Conservation (phyloP, 2,113 vertebrate genomes). For the Gadus chalcogrammus region DNA sequence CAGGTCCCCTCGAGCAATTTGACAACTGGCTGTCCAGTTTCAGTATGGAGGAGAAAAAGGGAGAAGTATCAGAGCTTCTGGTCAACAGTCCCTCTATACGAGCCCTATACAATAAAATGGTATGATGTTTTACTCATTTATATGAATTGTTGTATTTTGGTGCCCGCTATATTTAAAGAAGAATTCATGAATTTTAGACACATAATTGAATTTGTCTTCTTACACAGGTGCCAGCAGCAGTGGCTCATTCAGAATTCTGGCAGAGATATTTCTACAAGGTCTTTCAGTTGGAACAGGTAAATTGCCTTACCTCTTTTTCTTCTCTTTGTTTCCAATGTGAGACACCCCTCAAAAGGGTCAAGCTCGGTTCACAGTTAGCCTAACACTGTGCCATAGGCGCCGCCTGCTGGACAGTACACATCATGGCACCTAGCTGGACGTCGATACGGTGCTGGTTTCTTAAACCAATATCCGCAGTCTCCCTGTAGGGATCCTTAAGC, state of each 20-base stretch:
- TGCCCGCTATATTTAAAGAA: neutral
- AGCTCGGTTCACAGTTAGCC: neutral
- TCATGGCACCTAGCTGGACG: no score
- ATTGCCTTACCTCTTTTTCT: neutral
- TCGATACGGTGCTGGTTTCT: no score
- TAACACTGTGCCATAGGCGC: constrained; percentile 9
- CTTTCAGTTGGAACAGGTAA: constrained; percentile 92
- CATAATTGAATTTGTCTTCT: neutral
- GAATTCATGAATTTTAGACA: neutral
- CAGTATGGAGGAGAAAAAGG: constrained; percentile 88
- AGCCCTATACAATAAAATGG: constrained; percentile 97
- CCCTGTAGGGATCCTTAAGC: no score
- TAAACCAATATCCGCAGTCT: no score
- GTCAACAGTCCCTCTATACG: constrained; percentile 90
- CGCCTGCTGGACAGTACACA: constrained; percentile 46
- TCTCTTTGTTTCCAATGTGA: no score
- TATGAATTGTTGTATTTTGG: neutral
- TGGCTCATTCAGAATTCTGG: constrained; percentile 94
- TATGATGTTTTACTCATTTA: constrained; percentile 37
- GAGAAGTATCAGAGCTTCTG: constrained; percentile 87
- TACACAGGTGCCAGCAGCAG: constrained; percentile 88
- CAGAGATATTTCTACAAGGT: constrained; percentile 97
- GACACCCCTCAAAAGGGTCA: neutral
- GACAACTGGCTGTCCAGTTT: constrained; percentile 86
- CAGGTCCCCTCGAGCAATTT: constrained; percentile 87